phyloP scores from a whole-genome alignment of 2,797 vertebrate genomes.

The Sardinella longiceps region DNA sequence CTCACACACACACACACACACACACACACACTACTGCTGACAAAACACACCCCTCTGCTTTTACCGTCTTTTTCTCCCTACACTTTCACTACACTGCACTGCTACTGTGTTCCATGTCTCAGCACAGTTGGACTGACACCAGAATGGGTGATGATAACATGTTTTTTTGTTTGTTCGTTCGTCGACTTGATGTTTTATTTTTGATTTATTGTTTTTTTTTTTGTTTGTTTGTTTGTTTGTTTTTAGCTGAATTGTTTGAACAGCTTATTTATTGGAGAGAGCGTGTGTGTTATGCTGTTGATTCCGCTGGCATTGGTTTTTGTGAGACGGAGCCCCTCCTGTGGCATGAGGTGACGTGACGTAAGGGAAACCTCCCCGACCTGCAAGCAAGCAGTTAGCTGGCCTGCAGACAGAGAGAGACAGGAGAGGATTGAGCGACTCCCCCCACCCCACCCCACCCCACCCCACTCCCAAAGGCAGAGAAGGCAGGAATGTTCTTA shows the following conservation, averaged over 20 bases:
- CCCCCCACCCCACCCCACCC: background rate
- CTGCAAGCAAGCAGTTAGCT: background rate
- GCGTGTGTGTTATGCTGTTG: conserved; percentile 36
- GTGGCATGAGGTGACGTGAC: background rate
- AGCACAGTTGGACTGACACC: background rate
- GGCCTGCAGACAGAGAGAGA: background rate
- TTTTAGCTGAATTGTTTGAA: conserved; percentile 51
- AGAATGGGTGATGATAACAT: conserved; percentile 13
- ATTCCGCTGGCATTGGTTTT: background rate
- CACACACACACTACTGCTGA: background rate
- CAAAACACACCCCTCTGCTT: conserved; percentile 12
- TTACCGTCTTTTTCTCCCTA: background rate
- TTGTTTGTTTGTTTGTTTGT: conserved; percentile 29
- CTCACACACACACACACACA: background rate
- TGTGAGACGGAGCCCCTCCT: background rate
- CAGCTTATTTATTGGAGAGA: conserved; percentile 60
- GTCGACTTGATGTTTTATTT: conserved; percentile 40
- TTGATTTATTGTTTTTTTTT: conserved; percentile 40
- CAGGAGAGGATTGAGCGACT: background rate
- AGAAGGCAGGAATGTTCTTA: background rate
- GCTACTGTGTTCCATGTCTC: background rate
- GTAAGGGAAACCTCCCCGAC: background rate
- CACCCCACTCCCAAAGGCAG: background rate
- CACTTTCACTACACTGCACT: background rate
- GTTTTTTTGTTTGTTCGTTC: conserved; percentile 9